Evolutionary conservation across 2,888 invertebrate genomes (phyloP), one percentile per base, ranked within the genome.

Genomic region (Agonopterix subpropinquella): DNA sequence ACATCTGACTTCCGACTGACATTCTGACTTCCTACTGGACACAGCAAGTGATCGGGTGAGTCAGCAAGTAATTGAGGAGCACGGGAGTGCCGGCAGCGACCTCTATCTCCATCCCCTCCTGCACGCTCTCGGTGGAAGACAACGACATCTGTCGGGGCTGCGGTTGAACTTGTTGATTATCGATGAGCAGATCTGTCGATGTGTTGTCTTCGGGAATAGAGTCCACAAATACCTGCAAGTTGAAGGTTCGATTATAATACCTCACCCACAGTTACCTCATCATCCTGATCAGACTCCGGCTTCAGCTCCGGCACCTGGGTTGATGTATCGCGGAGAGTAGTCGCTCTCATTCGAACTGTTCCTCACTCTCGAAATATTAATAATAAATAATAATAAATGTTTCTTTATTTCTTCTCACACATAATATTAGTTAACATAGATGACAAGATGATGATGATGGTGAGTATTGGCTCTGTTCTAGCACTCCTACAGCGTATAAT

Each of bases 1-100:
- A 28, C 28, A 28, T 2, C 28, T 4, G 28, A 28, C 18, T 18
- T 18, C 18, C 18, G 18, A 18, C 18, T 18, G 18, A 18, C 18
- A 18, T 39, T 10, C 3, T n/a, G 10, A n/a, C n/a, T 39, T 35
- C 11, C 55, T 70, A 81, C 58, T 81, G 80, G 44, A 89, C 73
- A 15, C 58, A 53, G 51, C 88, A 89, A 4, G 85, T 80, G 8
- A 88, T 75, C 0, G 89, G 89, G 51, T 87, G 87, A 0, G 80
- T 85, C 0, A 89, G 58, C 1, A 89, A 48, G 48, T 87, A 80
- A 58, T 88, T 85, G 0, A 89, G 71, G 2, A 89, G 59, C 0
- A 87, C 76, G 0, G 89, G 86, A 0, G 89, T 87, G 0, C 86
- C 87, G 0, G 88, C 89, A 0, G 88, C 88, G 1, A 88, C 87